Conservation (phyloP, 30 jellyfish, hydroid and myxozoan species). For the Nemopilema nomurai region DNA sequence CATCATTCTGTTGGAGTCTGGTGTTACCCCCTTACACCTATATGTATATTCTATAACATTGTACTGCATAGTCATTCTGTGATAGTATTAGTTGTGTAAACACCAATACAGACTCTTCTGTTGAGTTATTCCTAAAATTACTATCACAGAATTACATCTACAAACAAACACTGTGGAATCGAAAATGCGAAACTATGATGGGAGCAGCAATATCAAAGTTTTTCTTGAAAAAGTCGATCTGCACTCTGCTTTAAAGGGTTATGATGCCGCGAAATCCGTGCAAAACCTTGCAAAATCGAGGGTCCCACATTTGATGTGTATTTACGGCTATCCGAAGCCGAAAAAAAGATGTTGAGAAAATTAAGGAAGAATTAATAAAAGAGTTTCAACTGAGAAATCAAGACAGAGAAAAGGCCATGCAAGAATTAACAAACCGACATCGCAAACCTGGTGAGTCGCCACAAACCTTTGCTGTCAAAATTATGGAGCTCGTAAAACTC, state of each 20-base stretch:
- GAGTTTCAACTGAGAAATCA: constrained; percentile 51
- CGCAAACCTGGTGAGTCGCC: constrained; percentile 39
- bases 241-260: constrained; percentile 20
- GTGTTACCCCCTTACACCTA: too few relatives aligned
- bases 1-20: too few relatives aligned
- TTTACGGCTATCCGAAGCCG: constrained; percentile 45
- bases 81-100: neutral
- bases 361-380: constrained; percentile 35
- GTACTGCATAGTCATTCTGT: neutral
- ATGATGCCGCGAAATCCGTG: constrained; percentile 5
- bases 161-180: too few relatives aligned
- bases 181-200: constrained; percentile 20
- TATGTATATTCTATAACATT: neutral
- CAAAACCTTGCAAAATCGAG: constrained; percentile 39
- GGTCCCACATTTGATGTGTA: constrained; percentile 59
- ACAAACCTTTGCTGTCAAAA: constrained; percentile 33
- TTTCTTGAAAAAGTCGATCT: constrained; percentile 31
- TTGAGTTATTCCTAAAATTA: neutral
- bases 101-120: neutral
- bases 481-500: constrained; percentile 12
- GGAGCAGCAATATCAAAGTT: constrained; percentile 28
- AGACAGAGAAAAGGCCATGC: constrained; percentile 41
- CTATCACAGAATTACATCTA: too few relatives aligned
- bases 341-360: constrained; percentile 22
- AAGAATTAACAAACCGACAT: constrained; percentile 12